Evolutionary conservation across 2,797 vertebrate genomes (phyloP).

Genomic region (Erethizon dorsatum): DNA sequence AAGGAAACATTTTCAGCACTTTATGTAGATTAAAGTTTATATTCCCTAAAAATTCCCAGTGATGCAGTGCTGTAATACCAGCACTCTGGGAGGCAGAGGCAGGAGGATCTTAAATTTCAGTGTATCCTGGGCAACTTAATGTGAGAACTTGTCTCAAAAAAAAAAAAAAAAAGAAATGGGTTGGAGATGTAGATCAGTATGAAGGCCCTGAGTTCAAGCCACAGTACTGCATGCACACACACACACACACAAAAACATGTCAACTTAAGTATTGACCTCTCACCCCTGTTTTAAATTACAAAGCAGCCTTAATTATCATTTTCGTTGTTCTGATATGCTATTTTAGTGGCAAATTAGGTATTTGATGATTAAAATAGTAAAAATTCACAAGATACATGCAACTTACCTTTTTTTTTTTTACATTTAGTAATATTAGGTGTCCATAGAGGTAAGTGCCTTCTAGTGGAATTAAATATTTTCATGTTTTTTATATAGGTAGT

Average conservation of each 20-base stretch:
- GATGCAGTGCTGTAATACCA: background rate
- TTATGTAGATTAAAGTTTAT: slow-evolving; percentile 54
- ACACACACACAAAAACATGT: background rate
- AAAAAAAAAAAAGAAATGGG: background rate
- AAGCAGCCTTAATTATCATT: background rate
- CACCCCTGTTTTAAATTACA: background rate
- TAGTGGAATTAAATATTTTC: slow-evolving; percentile 44
- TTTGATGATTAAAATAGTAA: slow-evolving; percentile 58
- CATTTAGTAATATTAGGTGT: slow-evolving; percentile 46
- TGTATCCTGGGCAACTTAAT: background rate
- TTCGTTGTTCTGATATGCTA: background rate
- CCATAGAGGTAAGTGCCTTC: background rate
- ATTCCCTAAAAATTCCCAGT: background rate
- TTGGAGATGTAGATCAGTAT: background rate
- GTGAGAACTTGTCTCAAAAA: background rate
- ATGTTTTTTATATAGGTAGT: background rate
- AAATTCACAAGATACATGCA: background rate
- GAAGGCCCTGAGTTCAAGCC: background rate
- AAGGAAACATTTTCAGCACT: background rate
- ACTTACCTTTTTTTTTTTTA: slow-evolving; percentile 37
- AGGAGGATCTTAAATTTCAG: background rate
- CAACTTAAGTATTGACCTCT: background rate
- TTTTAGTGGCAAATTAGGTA: slow-evolving; percentile 48
- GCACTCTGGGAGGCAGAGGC: background rate
- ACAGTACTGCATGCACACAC: background rate